Conservation (phyloP, 1,140 invertebrate genomes). For the Habropoda laboriosa region DNA sequence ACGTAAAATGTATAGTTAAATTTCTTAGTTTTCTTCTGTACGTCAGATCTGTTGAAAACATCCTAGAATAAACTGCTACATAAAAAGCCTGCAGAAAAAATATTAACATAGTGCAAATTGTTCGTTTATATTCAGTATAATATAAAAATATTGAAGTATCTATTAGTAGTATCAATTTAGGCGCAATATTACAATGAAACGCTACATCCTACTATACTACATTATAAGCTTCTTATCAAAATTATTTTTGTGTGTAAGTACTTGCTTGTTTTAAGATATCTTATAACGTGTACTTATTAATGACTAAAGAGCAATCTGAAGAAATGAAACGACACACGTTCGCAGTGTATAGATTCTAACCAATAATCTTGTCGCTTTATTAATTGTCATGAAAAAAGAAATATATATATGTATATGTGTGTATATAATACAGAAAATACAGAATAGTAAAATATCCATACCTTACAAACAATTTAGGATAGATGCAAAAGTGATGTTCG, state of each 20-base stretch:
- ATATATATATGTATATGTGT: constrained; percentile 13
- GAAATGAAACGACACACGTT: constrained; percentile 9
- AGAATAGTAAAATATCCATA: constrained; percentile 35
- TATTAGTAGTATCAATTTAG: constrained; percentile 18
- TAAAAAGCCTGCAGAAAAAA: background rate
- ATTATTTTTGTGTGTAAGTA: background rate
- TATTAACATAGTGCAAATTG: background rate
- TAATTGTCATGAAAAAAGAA: constrained; percentile 45
- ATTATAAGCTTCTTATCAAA: constrained; percentile 23
- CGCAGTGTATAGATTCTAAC: background rate
- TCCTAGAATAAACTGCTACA: background rate
- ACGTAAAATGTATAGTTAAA: background rate
- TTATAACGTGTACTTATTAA: background rate
- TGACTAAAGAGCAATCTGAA: background rate
- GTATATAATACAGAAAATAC: constrained; percentile 31
- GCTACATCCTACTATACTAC: background rate
- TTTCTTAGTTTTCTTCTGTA: background rate
- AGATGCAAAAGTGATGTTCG: background rate
- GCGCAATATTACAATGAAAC: constrained; percentile 20
- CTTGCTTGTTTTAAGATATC: background rate
- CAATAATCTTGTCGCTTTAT: constrained; percentile 47
- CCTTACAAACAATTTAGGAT: constrained; percentile 36
- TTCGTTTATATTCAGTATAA: constrained; percentile 4
- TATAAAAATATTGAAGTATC: constrained; percentile 10
- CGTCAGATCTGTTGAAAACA: background rate